Evolutionary conservation across 2,113 vertebrate species (phyloP).

Genomic region (Carollia perspicillata): DNA sequence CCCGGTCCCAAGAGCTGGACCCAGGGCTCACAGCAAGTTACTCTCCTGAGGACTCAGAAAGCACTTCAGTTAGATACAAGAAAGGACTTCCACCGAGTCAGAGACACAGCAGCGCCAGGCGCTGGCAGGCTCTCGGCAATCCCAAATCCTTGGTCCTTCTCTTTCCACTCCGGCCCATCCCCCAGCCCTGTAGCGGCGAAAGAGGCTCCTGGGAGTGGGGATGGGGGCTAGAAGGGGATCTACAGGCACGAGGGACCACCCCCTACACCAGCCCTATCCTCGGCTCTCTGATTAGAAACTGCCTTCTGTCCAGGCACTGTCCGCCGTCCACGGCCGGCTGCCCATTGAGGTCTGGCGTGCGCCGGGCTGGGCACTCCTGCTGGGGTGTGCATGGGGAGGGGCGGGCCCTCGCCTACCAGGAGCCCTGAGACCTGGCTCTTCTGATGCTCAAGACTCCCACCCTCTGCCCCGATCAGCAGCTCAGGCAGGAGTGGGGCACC

Average conservation of each 20-base stretch:
- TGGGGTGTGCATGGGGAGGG: not conserved
- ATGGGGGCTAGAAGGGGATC: not conserved
- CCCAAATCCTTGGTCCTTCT: not conserved
- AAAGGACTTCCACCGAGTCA: conserved; percentile 1
- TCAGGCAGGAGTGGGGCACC: not conserved
- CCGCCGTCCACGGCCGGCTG: conserved; percentile 54
- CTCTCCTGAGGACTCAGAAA: not conserved
- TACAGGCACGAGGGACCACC: not conserved
- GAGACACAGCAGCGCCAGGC: not conserved
- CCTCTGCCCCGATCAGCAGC: not conserved
- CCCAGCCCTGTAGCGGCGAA: not conserved
- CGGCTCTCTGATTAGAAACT: conserved; percentile 52
- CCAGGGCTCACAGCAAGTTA: not conserved
- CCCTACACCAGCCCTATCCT: not conserved
- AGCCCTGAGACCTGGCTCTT: not conserved
- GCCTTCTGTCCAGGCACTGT: conserved; percentile 63
- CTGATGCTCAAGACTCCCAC: not conserved
- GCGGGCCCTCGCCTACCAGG: not conserved
- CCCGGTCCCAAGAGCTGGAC: not conserved
- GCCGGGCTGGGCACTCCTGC: not conserved
- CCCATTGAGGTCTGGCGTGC: conserved; percentile 60
- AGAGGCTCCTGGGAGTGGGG: not conserved
- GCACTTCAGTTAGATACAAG: not conserved
- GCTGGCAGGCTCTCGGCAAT: not conserved
- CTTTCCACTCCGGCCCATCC: not conserved